A percentile compares a stretch with the other conserved stretches of the same genome.
Evolutionary conservation across 2,888 invertebrate genomes (phyloP).

Genomic region (Dermolepida albohirtum): DNA sequence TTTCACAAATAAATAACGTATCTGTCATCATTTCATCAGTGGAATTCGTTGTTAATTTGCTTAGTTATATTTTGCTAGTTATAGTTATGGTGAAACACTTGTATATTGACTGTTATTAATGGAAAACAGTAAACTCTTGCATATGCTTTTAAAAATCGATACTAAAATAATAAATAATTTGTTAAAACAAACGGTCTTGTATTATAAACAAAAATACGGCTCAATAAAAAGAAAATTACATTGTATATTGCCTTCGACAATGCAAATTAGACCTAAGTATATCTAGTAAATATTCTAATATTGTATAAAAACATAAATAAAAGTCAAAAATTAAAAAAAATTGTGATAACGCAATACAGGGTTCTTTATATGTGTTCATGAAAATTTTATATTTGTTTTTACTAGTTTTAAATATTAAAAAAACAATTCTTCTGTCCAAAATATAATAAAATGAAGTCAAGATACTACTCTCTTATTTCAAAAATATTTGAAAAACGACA

Average conservation of each 20-base stretch:
- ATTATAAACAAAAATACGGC: constrained; percentile 52
- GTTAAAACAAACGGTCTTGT: constrained; percentile 21
- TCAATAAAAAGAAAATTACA: constrained; percentile 50
- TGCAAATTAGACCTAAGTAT: constrained; percentile 57
- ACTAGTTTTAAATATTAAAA: no score
- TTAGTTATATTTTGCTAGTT: no score
- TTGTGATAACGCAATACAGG: neutral
- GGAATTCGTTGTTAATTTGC: no score
- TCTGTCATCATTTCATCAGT: no score
- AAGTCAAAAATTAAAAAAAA: neutral
- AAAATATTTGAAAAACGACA: no score
- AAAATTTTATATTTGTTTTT: no score
- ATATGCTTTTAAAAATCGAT: constrained; percentile 3
- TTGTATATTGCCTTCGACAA: constrained; percentile 58
- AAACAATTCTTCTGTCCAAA: no score
- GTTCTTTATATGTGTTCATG: neutral
- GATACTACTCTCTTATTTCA: no score
- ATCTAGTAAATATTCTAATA: neutral
- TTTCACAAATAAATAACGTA: no score
- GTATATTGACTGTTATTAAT: no score
- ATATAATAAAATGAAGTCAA: no score
- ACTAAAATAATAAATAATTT: constrained; percentile 3
- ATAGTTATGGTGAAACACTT: no score
- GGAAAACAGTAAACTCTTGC: constrained; percentile 6
- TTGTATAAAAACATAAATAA: neutral